Evolutionary conservation across 2,797 vertebrate genomes (phyloP).

Genomic region (Poecilia velifera): DNA sequence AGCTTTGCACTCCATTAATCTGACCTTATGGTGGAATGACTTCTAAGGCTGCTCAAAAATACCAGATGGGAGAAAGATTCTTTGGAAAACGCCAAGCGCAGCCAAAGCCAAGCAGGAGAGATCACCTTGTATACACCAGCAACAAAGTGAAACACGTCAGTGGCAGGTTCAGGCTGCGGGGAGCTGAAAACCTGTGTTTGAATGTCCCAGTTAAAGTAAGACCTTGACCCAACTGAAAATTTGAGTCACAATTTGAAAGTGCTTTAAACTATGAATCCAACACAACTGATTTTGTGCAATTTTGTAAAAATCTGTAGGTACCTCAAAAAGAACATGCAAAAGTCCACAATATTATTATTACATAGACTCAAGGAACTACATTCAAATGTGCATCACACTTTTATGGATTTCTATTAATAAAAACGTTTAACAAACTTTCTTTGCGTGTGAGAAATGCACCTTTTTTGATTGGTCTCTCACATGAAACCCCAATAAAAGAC

Average conservation of each 20-base stretch:
- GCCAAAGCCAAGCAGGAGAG: background rate
- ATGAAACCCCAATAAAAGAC: background rate
- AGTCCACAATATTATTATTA: background rate
- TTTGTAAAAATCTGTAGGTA: background rate
- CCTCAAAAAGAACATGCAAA: too few species aligned
- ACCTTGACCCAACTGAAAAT: background rate
- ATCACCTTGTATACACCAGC: background rate
- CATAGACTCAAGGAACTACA: background rate
- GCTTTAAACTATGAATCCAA: background rate
- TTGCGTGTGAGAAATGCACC: background rate
- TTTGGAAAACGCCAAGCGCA: background rate
- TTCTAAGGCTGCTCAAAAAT: background rate
- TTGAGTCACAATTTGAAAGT: background rate
- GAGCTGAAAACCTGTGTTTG: background rate
- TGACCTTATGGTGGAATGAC: background rate
- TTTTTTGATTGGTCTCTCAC: background rate
- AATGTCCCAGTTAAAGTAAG: background rate
- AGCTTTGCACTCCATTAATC: background rate
- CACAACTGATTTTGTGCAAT: background rate
- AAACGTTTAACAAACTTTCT: background rate
- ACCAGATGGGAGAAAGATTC: background rate
- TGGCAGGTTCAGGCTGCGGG: background rate
- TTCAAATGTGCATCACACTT: background rate
- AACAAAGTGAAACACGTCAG: background rate
- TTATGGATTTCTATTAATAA: background rate